Evolutionary conservation across 2,888 invertebrate genomes (phyloP).

Genomic region (Patella depressa): DNA sequence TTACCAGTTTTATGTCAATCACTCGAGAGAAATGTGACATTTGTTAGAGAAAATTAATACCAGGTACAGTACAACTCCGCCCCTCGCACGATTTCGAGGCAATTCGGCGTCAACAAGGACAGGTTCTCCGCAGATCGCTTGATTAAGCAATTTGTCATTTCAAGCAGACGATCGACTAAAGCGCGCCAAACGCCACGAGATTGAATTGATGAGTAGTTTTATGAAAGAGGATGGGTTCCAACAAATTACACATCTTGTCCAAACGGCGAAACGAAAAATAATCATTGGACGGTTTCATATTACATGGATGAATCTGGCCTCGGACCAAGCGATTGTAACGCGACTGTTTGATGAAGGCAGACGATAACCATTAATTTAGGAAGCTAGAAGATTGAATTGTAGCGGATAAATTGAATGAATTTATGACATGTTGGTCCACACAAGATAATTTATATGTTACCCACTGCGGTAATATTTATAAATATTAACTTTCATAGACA

Average conservation of each 20-base stretch:
- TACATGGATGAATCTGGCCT: slow-evolving; percentile 8
- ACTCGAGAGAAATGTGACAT: slow-evolving; percentile 23
- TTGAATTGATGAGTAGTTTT: slow-evolving; percentile 24
- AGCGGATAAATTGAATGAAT: no score
- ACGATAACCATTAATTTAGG: no score
- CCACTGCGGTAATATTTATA: no score
- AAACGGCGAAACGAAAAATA: slow-evolving; percentile 19
- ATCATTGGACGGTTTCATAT: slow-evolving; percentile 23
- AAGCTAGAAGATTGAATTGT: no score
- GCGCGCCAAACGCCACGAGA: slow-evolving; percentile 24
- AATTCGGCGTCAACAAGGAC: slow-evolving; percentile 27
- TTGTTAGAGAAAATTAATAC: slow-evolving; percentile 18
- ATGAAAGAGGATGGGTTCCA: slow-evolving; percentile 24
- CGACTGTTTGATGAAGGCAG: no score
- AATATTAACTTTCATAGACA: no score
- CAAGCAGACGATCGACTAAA: slow-evolving; percentile 25
- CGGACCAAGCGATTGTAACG: not conserved
- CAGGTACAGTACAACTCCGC: slow-evolving; percentile 21
- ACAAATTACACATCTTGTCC: slow-evolving; percentile 26
- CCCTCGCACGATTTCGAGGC: slow-evolving; percentile 22
- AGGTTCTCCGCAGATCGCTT: slow-evolving; percentile 20
- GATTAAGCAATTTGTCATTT: slow-evolving; percentile 29
- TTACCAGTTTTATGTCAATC: slow-evolving; percentile 25
- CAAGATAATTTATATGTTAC: no score
- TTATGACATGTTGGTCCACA: no score